These are phyloP conservation scores for Intellagama lesueurii DNA, from an alignment of 2,797 vertebrate species.

Conservation along the genomic window DNA sequence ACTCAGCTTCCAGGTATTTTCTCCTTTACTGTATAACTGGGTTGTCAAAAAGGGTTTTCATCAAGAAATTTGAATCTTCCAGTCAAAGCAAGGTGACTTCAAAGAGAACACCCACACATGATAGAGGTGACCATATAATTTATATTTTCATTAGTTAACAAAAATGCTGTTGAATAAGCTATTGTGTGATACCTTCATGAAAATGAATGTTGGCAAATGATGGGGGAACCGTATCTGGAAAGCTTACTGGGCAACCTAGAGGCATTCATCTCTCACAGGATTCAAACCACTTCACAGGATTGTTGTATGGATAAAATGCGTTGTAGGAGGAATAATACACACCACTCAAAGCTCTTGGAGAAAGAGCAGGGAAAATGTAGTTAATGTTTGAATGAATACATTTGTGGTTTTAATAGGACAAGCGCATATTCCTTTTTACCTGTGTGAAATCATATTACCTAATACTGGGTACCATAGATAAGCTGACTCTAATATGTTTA, in stretches of 20 bases:
- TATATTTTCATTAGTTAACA: conserved; percentile 11
- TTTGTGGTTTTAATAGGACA: not conserved
- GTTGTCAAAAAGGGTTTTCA: conserved; percentile 18
- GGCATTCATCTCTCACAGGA: not conserved
- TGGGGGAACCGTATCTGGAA: not conserved
- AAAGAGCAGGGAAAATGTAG: not conserved
- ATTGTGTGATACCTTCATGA: not conserved
- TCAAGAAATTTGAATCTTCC: not conserved
- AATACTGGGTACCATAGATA: not conserved
- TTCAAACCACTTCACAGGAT: not conserved
- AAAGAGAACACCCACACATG: not conserved
- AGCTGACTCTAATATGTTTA: not conserved
- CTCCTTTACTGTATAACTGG: not conserved
- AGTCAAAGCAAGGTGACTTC: not conserved
- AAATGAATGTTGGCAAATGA: not conserved
- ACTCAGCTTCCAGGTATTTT: not conserved
- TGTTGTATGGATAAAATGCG: too few relatives aligned
- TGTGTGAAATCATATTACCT: not conserved
- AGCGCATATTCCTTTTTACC: not conserved
- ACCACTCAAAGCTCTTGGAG: not conserved
- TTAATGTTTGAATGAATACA: not conserved
- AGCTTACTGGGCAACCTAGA: too few relatives aligned
- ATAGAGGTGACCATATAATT: not conserved
- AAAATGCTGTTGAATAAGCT: not conserved
- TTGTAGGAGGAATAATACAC: too few relatives aligned